A percentile compares a stretch with the other conserved stretches of the same genome.
Evolutionary conservation across 1,140 invertebrate genomes (phyloP).

Genomic region (Penaeus indicus): DNA sequence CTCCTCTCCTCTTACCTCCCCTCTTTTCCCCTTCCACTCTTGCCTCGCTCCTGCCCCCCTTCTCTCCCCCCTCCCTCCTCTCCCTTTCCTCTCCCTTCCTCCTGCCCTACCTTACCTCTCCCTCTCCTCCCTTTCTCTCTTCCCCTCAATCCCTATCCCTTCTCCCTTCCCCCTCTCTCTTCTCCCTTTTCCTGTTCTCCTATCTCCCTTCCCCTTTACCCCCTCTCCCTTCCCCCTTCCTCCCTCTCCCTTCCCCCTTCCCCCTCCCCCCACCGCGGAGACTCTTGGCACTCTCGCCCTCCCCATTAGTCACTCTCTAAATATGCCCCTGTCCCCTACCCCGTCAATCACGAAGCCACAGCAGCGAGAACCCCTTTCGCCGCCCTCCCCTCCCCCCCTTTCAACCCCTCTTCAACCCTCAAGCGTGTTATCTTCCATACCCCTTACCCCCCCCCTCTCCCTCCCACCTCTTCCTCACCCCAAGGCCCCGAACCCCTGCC

Average conservation of each 20-base stretch:
- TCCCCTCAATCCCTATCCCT: neutral
- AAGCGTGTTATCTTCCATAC: neutral
- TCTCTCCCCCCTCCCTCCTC: neutral
- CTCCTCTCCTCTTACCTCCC: neutral
- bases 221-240: neutral
- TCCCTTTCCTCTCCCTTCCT: neutral
- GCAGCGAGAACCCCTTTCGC: neutral
- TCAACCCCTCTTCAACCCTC: neutral
- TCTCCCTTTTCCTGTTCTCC: neutral
- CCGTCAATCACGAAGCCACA: too few species aligned
- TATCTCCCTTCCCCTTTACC: neutral
- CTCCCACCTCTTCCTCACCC: neutral
- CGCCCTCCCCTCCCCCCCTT: too few species aligned
- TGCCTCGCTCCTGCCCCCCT: neutral
- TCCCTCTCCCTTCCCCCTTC: neutral
- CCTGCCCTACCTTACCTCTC: neutral
- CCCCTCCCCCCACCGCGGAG: too few species aligned
- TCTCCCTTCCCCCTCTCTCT: constrained; percentile 6
- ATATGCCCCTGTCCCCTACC: too few species aligned
- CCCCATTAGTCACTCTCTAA: too few species aligned
- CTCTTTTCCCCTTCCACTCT: too few species aligned
- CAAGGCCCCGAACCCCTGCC: neutral
- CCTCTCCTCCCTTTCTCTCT: neutral
- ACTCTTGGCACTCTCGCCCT: too few species aligned
- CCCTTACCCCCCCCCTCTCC: neutral